Conservation (phyloP, 2,113 vertebrate genomes). For the Corydoras maculifer region DNA sequence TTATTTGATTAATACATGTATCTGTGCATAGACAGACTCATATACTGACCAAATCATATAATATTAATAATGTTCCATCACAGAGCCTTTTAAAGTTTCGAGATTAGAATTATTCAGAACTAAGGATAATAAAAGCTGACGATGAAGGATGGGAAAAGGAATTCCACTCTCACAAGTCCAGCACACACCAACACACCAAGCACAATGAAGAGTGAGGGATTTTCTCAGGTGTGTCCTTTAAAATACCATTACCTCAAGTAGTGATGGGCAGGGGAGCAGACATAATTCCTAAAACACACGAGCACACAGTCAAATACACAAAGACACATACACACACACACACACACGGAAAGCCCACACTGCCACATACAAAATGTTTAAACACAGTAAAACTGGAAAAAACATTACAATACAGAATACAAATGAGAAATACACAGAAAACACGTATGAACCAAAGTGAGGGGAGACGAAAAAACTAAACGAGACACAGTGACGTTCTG, state of each 20-base stretch:
- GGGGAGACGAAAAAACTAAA: too few relatives aligned
- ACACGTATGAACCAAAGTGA: conserved; percentile 1
- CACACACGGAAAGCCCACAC: conserved; percentile 41
- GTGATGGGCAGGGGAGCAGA: conserved; percentile 69
- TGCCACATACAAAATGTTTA: conserved; percentile 21
- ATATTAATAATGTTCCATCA: too few relatives aligned
- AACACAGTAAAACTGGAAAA: conserved; percentile 10
- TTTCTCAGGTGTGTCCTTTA: conserved; percentile 20
- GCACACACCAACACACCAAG: conserved; percentile 24
- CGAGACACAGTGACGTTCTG: too few relatives aligned
- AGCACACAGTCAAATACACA: conserved; percentile 57
- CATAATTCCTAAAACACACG: conserved; percentile 72
- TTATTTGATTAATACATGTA: too few relatives aligned
- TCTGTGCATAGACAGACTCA: too few relatives aligned
- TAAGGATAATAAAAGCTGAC: conserved; percentile 2
- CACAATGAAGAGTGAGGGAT: conserved; percentile 31
- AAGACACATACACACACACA: conserved; percentile 56
- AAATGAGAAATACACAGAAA: conserved; percentile 25
- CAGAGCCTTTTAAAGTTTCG: too few relatives aligned
- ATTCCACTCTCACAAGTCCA: conserved; percentile 3
- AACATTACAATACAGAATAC: conserved; percentile 2
- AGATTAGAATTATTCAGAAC: background rate
- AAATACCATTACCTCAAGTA: conserved; percentile 63
- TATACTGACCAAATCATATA: too few relatives aligned
- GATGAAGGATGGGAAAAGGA: conserved; percentile 27